These are phyloP conservation scores for Pristionchus arcanus DNA, from an alignment of 2,888 invertebrate species.

Conservation along the genomic window DNA sequence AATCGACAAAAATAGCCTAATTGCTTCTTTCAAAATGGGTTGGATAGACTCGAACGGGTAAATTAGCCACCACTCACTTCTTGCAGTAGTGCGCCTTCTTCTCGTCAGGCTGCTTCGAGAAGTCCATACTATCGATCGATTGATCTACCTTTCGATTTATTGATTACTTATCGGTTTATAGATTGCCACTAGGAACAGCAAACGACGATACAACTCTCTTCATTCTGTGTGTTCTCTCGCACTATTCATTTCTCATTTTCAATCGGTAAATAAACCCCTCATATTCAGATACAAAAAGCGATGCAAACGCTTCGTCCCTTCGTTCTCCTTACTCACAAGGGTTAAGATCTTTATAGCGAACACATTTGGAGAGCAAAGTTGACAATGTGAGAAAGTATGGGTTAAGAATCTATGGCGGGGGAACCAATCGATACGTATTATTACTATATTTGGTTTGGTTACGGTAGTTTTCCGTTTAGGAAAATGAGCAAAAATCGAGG, in stretches of 20 bases:
- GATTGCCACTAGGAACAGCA: too few relatives aligned
- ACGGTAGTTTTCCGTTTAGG: conserved; percentile 50
- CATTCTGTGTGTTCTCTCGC: too few relatives aligned
- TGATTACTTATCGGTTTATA: not conserved
- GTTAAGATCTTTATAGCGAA: conserved; percentile 3
- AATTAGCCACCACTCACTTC: conserved; percentile 5
- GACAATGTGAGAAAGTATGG: conserved; percentile 28
- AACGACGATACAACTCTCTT: too few relatives aligned
- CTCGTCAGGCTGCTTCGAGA: conserved; percentile 26
- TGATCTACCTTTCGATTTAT: not conserved
- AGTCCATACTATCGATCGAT: conserved; percentile 43
- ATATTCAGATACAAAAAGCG: not conserved
- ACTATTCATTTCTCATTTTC: too few relatives aligned
- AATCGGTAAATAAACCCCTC: too few relatives aligned
- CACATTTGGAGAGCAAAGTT: not conserved
- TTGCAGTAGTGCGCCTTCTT: conserved; percentile 53
- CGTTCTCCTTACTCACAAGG: not conserved
- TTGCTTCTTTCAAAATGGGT: too few relatives aligned
- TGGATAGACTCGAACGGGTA: too few relatives aligned
- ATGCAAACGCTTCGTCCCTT: not conserved
- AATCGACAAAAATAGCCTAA: too few relatives aligned
- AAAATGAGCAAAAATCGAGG: conserved; percentile 16
- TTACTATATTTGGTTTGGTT: not conserved
- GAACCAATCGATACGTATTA: not conserved
- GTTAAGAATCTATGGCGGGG: not conserved